These are phyloP conservation scores for Tenualosa thibaudeaui DNA, from an alignment of 2,797 vertebrate genomes.

Conservation along the genomic window DNA sequence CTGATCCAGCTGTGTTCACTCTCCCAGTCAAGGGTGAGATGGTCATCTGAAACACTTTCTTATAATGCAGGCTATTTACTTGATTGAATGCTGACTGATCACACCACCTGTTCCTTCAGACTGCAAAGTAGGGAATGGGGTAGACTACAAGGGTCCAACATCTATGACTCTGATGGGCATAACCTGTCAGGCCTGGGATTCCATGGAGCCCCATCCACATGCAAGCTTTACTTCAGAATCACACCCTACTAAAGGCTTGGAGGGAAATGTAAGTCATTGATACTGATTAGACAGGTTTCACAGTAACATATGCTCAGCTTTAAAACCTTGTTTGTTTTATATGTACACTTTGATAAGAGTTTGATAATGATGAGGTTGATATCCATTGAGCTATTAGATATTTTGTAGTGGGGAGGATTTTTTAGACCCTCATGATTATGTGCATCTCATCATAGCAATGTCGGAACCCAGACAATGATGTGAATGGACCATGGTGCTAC, in stretches of 20 bases:
- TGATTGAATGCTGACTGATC: background rate
- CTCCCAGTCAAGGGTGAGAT: background rate
- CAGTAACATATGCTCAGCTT: background rate
- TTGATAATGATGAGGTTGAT: background rate
- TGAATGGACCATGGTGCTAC: constrained; percentile 94
- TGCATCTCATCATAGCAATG: constrained; percentile 75
- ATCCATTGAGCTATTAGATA: background rate
- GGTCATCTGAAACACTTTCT: background rate
- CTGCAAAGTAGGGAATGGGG: constrained; percentile 79
- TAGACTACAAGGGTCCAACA: constrained; percentile 78
- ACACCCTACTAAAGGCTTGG: constrained; percentile 79
- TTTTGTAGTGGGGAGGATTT: background rate
- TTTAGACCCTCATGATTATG: background rate
- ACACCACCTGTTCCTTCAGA: constrained; percentile 66
- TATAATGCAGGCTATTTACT: background rate
- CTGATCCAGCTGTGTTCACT: background rate
- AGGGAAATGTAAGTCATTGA: constrained; percentile 80
- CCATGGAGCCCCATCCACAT: constrained; percentile 83
- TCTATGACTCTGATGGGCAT: constrained; percentile 76
- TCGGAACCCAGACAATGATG: constrained; percentile 89
- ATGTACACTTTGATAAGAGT: background rate
- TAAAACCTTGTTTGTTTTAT: no score
- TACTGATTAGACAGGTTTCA: background rate
- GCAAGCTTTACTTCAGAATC: constrained; percentile 78
- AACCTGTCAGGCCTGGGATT: constrained; percentile 87